These are phyloP conservation scores for Leptinotarsa haldemani DNA, from an alignment of 2,888 invertebrate species.

Conservation along the genomic window DNA sequence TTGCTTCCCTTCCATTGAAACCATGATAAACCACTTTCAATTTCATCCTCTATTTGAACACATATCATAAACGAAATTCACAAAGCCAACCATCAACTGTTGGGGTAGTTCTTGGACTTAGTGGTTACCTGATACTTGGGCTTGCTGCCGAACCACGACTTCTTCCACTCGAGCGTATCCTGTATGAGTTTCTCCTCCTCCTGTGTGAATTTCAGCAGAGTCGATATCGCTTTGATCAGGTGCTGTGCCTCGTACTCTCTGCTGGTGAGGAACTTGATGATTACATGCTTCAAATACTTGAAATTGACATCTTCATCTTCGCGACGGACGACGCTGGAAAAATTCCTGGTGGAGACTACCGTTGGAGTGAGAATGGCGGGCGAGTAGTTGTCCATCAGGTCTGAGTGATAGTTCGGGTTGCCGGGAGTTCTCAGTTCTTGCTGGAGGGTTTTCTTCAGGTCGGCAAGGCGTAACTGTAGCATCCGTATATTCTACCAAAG, in stretches of 20 bases:
- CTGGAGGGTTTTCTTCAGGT: slow-evolving; percentile 92
- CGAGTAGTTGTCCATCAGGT: slow-evolving; percentile 65
- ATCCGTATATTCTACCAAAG: slow-evolving; percentile 82
- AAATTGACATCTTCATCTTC: slow-evolving; percentile 80
- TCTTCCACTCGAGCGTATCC: slow-evolving; percentile 81
- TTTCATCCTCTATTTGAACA: not conserved
- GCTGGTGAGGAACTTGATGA: slow-evolving; percentile 91
- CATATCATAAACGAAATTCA: not conserved
- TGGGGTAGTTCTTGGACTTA: slow-evolving; percentile 69
- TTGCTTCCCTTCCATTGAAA: not conserved
- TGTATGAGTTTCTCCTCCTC: slow-evolving; percentile 88
- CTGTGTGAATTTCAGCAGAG: slow-evolving; percentile 82
- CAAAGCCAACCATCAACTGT: slow-evolving; percentile 69
- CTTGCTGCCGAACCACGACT: slow-evolving; percentile 77
- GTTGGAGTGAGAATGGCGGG: slow-evolving; percentile 76
- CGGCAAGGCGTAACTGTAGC: slow-evolving; percentile 86
- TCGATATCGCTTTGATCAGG: slow-evolving; percentile 88
- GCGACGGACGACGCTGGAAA: slow-evolving; percentile 61
- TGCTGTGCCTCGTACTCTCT: slow-evolving; percentile 90
- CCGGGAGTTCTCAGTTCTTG: slow-evolving; percentile 76
- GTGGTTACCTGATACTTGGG: slow-evolving; percentile 69
- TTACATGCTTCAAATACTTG: slow-evolving; percentile 91
- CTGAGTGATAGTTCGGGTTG: slow-evolving; percentile 69
- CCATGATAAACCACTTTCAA: not conserved
- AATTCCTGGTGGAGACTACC: slow-evolving; percentile 67